These are phyloP conservation scores for Pachypanchax playfairii DNA, from an alignment of 2,113 vertebrate species.

Conservation along the genomic window DNA sequence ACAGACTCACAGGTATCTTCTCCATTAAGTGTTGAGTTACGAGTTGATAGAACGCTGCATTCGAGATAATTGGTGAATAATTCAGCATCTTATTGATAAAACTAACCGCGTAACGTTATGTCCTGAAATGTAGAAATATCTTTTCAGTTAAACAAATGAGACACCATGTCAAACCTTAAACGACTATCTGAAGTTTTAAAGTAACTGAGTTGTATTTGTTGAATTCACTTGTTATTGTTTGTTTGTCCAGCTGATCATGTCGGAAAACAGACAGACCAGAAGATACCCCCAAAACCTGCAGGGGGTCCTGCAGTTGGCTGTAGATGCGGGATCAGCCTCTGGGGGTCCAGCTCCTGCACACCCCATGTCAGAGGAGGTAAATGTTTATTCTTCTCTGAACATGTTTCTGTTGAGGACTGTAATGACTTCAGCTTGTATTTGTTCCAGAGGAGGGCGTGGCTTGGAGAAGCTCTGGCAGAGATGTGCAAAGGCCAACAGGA, in stretches of 20 bases:
- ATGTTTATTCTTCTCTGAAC: too few relatives aligned
- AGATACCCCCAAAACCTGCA: conserved; percentile 84
- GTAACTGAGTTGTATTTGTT: too few relatives aligned
- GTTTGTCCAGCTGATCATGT: conserved; percentile 61
- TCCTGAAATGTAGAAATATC: too few relatives aligned
- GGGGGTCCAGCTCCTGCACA: conserved; percentile 73
- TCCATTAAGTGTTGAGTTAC: neutral
- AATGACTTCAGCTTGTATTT: too few relatives aligned
- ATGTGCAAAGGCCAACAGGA: conserved; percentile 84
- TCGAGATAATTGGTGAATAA: neutral
- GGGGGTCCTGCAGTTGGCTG: conserved; percentile 87
- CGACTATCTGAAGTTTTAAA: too few relatives aligned
- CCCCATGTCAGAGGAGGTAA: conserved; percentile 89
- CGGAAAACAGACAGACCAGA: conserved; percentile 67
- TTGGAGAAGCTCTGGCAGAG: conserved; percentile 84
- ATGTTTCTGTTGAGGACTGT: too few relatives aligned
- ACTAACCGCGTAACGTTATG: too few relatives aligned
- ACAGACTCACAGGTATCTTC: neutral
- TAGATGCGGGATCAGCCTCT: conserved; percentile 82
- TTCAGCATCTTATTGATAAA: too few relatives aligned
- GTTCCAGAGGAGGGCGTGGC: conserved; percentile 82
- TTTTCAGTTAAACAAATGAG: too few relatives aligned
- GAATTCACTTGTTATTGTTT: neutral
- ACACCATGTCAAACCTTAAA: too few relatives aligned
- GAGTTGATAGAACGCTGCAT: neutral